These are phyloP conservation scores for Arctia plantaginis DNA, from an alignment of 2,888 invertebrate genomes.

Conservation along the genomic window DNA sequence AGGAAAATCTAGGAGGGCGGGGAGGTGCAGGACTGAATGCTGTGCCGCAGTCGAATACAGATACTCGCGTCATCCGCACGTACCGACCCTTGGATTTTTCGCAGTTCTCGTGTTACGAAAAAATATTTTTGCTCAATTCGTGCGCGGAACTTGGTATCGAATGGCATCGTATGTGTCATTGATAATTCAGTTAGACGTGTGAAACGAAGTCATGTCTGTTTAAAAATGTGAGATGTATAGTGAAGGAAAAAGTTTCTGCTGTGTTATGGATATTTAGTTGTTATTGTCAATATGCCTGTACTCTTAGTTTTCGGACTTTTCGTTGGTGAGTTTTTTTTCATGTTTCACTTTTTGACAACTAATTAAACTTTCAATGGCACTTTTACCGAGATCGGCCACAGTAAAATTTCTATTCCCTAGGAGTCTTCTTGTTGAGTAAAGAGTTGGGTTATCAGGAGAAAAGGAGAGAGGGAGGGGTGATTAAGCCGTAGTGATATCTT, in stretches of 20 bases:
- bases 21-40: conserved; percentile 60
- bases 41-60: conserved; percentile 72
- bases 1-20: conserved; percentile 54
- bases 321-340: conserved; percentile 61
- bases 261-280: conserved; percentile 56
- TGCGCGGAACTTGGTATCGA: conserved; percentile 22
- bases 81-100: conserved; percentile 26
- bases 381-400: no score
- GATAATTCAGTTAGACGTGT: conserved; percentile 37
- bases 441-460: neutral
- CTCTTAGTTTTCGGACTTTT: conserved; percentile 69
- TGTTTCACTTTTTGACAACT: neutral
- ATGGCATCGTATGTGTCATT: conserved; percentile 44
- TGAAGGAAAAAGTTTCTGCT: conserved; percentile 50
- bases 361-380: neutral
- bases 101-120: conserved; percentile 34
- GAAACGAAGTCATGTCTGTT: conserved; percentile 39
- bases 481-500: neutral
- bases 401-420: no score
- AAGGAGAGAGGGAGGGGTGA: neutral
- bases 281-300: conserved; percentile 59
- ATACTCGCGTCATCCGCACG: conserved; percentile 51
- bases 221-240: conserved; percentile 61
- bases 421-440: neutral
- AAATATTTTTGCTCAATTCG: conserved; percentile 30